Percentiles rank a stretch among this genome's conserved stretches.
phyloP scores from a whole-genome alignment of 2,797 vertebrate genomes.

The Rhinatrema bivittatum region DNA sequence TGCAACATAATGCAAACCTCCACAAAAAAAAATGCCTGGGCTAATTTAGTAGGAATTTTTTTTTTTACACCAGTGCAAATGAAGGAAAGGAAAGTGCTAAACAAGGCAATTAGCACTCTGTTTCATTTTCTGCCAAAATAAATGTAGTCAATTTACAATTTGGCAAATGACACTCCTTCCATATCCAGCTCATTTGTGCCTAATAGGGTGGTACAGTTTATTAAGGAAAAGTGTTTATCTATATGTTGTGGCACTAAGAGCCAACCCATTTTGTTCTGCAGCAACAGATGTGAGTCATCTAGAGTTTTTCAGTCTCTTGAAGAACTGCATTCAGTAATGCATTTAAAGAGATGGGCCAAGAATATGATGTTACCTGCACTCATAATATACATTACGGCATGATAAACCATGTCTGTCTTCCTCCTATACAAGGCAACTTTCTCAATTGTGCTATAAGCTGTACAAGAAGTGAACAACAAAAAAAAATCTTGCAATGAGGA shows the following conservation, averaged over 20 bases:
- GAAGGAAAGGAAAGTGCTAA: slow-evolving; percentile 67
- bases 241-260: slow-evolving; percentile 41
- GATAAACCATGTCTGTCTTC: too few species aligned
- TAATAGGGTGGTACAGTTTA: slow-evolving; percentile 59
- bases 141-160: slow-evolving; percentile 71
- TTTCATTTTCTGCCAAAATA: slow-evolving; percentile 69
- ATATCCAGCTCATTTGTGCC: slow-evolving; percentile 62
- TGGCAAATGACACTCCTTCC: slow-evolving; percentile 57
- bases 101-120: slow-evolving; percentile 73
- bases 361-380: too few species aligned
- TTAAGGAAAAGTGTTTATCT: slow-evolving; percentile 59
- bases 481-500: too few species aligned
- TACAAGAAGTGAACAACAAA: too few species aligned
- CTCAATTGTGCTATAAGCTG: too few species aligned
- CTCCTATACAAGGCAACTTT: too few species aligned
- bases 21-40: slow-evolving; percentile 64
- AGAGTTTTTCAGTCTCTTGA: slow-evolving; percentile 43
- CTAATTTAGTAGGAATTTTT: slow-evolving; percentile 64
- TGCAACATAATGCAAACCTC: slow-evolving; percentile 22
- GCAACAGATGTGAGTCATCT: slow-evolving; percentile 51
- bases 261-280: slow-evolving; percentile 31
- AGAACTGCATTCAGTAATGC: slow-evolving; percentile 42
- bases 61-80: slow-evolving; percentile 66
- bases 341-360: slow-evolving; percentile 38
- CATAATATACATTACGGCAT: too few species aligned